phyloP scores from a whole-genome alignment of 2,888 invertebrate species.

The Eledona agricola region DNA sequence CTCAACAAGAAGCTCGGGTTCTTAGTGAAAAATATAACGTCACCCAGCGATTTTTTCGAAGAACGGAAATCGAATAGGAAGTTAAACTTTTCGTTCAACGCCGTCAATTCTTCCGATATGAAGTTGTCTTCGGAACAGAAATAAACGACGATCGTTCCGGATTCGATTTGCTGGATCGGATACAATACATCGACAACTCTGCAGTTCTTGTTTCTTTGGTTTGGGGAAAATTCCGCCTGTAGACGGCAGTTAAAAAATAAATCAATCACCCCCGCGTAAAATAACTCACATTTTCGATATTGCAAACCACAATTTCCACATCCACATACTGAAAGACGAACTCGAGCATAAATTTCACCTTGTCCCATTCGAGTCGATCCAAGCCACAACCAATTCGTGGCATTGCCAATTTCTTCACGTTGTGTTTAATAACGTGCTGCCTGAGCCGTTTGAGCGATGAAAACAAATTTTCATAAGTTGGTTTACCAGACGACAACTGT shows the following conservation, averaged over 20 bases:
- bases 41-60: slow-evolving; percentile 45
- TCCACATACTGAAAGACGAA: slow-evolving; percentile 64
- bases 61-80: slow-evolving; percentile 46
- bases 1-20: slow-evolving; percentile 44
- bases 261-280: too few relatives aligned
- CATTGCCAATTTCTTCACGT: slow-evolving; percentile 67
- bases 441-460: slow-evolving; percentile 61
- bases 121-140: slow-evolving; percentile 51
- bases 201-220: slow-evolving; percentile 39
- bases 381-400: slow-evolving; percentile 74
- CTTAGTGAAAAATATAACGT: slow-evolving; percentile 42
- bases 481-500: slow-evolving; percentile 52
- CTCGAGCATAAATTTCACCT: slow-evolving; percentile 65
- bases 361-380: slow-evolving; percentile 70
- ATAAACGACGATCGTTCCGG: slow-evolving; percentile 53
- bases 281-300: slow-evolving; percentile 59
- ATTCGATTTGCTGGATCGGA: slow-evolving; percentile 49
- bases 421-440: slow-evolving; percentile 60
- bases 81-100: slow-evolving; percentile 51
- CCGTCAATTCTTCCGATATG: slow-evolving; percentile 47
- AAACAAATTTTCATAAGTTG: slow-evolving; percentile 61
- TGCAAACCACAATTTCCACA: slow-evolving; percentile 65
- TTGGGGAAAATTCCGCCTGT: slow-evolving; percentile 35
- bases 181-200: slow-evolving; percentile 44
- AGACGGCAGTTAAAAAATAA: too few relatives aligned